Evolutionary conservation across 2,113 vertebrate genomes (phyloP).

Genomic region (Otolemur garnettii): DNA sequence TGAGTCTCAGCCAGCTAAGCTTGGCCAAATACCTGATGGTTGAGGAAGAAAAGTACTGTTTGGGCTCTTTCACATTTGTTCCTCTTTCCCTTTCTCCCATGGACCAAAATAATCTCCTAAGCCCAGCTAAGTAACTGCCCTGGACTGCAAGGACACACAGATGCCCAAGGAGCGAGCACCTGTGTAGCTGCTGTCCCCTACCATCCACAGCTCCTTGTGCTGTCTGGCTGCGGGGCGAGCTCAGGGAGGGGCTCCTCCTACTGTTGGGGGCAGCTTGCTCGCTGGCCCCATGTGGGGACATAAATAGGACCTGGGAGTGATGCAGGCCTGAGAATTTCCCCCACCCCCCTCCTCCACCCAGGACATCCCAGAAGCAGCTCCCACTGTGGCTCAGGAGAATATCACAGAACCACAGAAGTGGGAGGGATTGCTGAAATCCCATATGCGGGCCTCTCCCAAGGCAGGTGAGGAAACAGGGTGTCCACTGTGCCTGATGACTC

Average conservation of each 20-base stretch:
- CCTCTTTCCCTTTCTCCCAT: neutral
- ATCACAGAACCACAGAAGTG: neutral
- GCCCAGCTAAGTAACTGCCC: neutral
- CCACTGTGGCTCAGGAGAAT: neutral
- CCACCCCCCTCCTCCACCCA: neutral
- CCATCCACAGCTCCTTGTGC: too few relatives aligned
- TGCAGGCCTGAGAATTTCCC: neutral
- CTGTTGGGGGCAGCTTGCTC: neutral
- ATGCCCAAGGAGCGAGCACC: neutral
- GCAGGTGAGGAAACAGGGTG: neutral
- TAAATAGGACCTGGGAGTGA: neutral
- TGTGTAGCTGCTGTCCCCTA: accelerated
- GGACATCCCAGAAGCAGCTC: neutral
- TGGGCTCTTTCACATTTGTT: neutral
- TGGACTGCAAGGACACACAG: neutral
- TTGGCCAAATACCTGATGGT: neutral
- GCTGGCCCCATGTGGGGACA: neutral
- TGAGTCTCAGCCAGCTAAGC: neutral
- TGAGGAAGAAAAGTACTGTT: neutral
- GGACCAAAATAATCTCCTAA: neutral
- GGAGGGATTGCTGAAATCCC: neutral
- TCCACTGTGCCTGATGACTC: neutral
- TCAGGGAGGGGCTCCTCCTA: neutral
- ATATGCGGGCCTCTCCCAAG: accelerated
- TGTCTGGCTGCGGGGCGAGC: neutral